Conservation (phyloP, 2,113 vertebrate genomes). For the Callaeas wilsoni region DNA sequence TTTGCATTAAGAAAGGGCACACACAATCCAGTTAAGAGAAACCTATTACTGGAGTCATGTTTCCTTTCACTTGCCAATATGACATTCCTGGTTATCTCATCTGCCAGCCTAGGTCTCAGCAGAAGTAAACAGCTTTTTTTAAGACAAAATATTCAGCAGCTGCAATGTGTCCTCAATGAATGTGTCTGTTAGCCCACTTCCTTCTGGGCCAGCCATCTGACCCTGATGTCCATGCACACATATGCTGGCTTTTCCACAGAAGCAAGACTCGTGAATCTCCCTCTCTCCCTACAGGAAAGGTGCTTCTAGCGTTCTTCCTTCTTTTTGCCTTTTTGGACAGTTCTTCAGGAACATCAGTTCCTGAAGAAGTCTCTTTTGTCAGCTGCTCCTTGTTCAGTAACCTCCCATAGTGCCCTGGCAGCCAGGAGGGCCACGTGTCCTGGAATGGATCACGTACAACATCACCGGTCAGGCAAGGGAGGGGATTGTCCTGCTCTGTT, state of each 20-base stretch:
- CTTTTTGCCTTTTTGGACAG: not conserved
- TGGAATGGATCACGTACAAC: not conserved
- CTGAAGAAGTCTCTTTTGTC: not conserved
- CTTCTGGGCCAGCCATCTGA: not conserved
- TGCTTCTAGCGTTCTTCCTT: not conserved
- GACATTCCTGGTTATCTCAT: not conserved
- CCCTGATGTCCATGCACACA: not conserved
- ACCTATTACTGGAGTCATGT: not conserved
- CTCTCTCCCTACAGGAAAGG: not conserved
- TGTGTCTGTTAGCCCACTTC: not conserved
- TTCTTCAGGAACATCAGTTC: not conserved
- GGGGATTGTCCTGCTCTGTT: accelerated
- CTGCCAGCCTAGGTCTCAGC: not conserved
- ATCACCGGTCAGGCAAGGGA: not conserved
- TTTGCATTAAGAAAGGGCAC: not conserved
- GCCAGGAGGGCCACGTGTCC: not conserved
- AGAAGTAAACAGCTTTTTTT: not conserved
- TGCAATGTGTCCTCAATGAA: not conserved
- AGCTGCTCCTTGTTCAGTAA: not conserved
- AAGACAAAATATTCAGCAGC: not conserved
- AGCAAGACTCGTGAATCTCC: not conserved
- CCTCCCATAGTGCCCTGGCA: not conserved
- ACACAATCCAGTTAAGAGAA: not conserved
- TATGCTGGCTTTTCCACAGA: not conserved
- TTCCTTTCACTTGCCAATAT: not conserved